These are phyloP conservation scores for Barbus barbus DNA, from an alignment of 2,113 vertebrate genomes.

Conservation along the genomic window DNA sequence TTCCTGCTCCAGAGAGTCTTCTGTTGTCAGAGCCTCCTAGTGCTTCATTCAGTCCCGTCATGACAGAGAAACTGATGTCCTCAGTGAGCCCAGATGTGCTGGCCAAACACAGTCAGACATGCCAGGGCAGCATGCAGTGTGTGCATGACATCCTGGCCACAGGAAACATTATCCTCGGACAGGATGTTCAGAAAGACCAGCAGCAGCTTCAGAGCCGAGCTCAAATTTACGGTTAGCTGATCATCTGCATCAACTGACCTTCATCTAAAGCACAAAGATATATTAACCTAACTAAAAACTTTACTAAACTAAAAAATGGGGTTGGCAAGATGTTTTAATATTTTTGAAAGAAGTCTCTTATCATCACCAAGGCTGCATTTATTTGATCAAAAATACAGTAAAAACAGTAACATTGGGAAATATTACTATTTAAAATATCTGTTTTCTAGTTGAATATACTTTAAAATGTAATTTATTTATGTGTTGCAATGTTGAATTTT, in stretches of 20 bases:
- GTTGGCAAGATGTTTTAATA: not conserved
- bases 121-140: conserved; percentile 68
- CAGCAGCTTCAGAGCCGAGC: conserved; percentile 60
- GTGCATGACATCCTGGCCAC: conserved; percentile 73
- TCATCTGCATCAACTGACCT: not conserved
- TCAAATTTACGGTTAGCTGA: conserved; percentile 67
- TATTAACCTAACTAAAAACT: not conserved
- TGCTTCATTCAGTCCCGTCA: conserved; percentile 52
- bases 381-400: not conserved
- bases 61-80: conserved; percentile 61
- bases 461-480: no score
- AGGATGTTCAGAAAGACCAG: conserved; percentile 64
- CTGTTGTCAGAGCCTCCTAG: conserved; percentile 63
- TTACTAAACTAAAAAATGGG: not conserved
- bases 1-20: conserved; percentile 78
- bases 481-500: no score
- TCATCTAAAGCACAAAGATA: not conserved
- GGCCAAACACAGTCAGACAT: conserved; percentile 62
- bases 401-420: not conserved
- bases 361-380: not conserved
- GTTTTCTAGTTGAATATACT: not conserved
- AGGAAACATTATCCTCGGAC: conserved; percentile 64
- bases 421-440: not conserved
- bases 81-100: conserved; percentile 60
- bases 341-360: not conserved